These are phyloP conservation scores for Oligia fasciuncula DNA, from an alignment of 2,888 invertebrate species.

Conservation along the genomic window DNA sequence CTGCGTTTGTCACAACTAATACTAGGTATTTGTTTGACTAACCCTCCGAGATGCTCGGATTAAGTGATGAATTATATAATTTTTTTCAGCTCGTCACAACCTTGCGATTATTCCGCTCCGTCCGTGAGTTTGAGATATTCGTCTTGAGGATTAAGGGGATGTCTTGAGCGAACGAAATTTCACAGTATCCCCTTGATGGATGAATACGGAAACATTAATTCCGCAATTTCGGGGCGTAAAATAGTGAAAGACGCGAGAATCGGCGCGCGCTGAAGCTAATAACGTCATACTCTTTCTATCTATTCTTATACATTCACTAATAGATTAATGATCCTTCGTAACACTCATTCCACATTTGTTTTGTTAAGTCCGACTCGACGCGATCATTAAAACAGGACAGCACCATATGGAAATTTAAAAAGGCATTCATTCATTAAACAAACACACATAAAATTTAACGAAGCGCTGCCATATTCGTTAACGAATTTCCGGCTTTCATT, in stretches of 20 bases:
- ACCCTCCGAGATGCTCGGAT: conserved; percentile 81
- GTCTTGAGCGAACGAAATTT: conserved; percentile 85
- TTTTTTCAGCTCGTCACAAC: conserved; percentile 84
- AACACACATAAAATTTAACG: conserved; percentile 89
- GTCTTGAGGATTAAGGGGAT: conserved; percentile 87
- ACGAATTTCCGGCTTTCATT: conserved; percentile 88
- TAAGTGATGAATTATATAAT: conserved; percentile 88
- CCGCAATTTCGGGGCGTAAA: conserved; percentile 83
- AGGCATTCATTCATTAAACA: conserved; percentile 88
- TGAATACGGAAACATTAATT: conserved; percentile 86
- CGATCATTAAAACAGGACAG: conserved; percentile 74
- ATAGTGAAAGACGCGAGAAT: conserved; percentile 79
- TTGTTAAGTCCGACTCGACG: conserved; percentile 69
- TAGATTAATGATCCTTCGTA: conserved; percentile 69
- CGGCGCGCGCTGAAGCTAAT: conserved; percentile 73
- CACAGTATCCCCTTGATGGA: conserved; percentile 86
- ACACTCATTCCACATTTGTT: conserved; percentile 68
- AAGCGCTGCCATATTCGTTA: conserved; percentile 88
- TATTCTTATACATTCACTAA: conserved; percentile 67
- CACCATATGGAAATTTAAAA: conserved; percentile 86
- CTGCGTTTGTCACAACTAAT: conserved; percentile 81
- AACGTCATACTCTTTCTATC: conserved; percentile 72
- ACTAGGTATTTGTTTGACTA: conserved; percentile 83
- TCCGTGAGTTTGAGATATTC: conserved; percentile 88
- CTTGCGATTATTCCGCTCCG: conserved; percentile 85